Conservation (phyloP, 92 coral and sea anemone genomes). For the Porites lobata region DNA sequence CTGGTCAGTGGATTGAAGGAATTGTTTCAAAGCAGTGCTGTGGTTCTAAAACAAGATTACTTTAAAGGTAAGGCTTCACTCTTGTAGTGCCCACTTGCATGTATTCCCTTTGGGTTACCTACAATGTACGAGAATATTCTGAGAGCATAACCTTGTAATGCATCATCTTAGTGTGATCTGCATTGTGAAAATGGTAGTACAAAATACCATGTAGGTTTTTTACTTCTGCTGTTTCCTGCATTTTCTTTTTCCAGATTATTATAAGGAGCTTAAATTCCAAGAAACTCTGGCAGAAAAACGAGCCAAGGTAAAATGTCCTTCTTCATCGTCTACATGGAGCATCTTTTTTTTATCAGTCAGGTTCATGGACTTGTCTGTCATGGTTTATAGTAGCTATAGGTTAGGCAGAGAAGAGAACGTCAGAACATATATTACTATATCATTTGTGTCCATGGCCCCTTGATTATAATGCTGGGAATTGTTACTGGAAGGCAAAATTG, state of each 20-base stretch:
- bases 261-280: slow-evolving; percentile 79
- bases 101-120: background rate
- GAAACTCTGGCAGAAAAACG: slow-evolving; percentile 88
- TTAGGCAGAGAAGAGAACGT: too few species aligned
- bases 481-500: too few species aligned
- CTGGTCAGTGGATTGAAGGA: slow-evolving; percentile 89
- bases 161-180: too few species aligned
- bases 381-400: too few species aligned
- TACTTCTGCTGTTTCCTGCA: background rate
- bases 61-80: slow-evolving; percentile 73
- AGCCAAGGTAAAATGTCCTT: slow-evolving; percentile 75
- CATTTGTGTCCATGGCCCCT: too few species aligned
- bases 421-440: too few species aligned
- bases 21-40: slow-evolving; percentile 72
- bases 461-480: too few species aligned
- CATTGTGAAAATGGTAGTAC: too few species aligned
- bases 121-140: too few species aligned
- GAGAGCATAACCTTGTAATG: too few species aligned
- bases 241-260: slow-evolving; percentile 73
- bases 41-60: slow-evolving; percentile 81
- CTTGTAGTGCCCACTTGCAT: background rate
- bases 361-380: too few species aligned
- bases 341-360: background rate
- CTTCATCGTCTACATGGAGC: background rate
- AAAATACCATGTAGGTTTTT: background rate